These are phyloP conservation scores for Thalpophila matura DNA, from an alignment of 2,888 invertebrate species.

Conservation along the genomic window DNA sequence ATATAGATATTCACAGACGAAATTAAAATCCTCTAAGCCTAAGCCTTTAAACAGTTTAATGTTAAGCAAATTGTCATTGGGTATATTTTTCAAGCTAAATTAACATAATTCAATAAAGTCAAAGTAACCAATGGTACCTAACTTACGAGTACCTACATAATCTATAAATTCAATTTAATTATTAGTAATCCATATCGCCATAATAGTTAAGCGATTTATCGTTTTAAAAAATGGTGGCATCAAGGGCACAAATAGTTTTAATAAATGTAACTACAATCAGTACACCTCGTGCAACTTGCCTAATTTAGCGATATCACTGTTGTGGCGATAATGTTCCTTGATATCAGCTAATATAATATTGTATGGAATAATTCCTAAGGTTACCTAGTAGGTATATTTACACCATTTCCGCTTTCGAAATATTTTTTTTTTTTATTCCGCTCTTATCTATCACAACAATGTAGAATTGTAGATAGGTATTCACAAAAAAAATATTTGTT, in stretches of 20 bases:
- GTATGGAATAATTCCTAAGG: slow-evolving; percentile 38
- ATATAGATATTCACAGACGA: slow-evolving; percentile 28
- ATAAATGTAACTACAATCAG: background rate
- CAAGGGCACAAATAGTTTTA: background rate
- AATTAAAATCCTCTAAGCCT: slow-evolving; percentile 24
- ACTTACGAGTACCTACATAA: too few relatives aligned
- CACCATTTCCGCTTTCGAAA: slow-evolving; percentile 36
- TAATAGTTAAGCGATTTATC: too few relatives aligned
- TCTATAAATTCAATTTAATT: too few relatives aligned
- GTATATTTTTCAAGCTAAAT: too few relatives aligned
- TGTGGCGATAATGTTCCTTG: slow-evolving; percentile 44
- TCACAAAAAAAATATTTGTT: background rate
- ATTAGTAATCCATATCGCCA: too few relatives aligned
- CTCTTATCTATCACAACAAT: too few relatives aligned
- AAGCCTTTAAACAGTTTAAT: too few relatives aligned
- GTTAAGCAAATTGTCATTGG: too few relatives aligned
- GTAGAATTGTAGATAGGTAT: too few relatives aligned
- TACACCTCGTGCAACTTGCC: slow-evolving; percentile 28
- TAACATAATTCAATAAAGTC: too few relatives aligned
- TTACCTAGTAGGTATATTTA: slow-evolving; percentile 17
- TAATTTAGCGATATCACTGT: slow-evolving; percentile 38
- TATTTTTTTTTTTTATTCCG: slow-evolving; percentile 3
- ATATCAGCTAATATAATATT: slow-evolving; percentile 54
- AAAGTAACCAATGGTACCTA: too few relatives aligned
- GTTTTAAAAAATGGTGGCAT: too few relatives aligned